Evolutionary conservation across 2,797 vertebrate species (phyloP).

Genomic region (Muraenolepis orangiensis): DNA sequence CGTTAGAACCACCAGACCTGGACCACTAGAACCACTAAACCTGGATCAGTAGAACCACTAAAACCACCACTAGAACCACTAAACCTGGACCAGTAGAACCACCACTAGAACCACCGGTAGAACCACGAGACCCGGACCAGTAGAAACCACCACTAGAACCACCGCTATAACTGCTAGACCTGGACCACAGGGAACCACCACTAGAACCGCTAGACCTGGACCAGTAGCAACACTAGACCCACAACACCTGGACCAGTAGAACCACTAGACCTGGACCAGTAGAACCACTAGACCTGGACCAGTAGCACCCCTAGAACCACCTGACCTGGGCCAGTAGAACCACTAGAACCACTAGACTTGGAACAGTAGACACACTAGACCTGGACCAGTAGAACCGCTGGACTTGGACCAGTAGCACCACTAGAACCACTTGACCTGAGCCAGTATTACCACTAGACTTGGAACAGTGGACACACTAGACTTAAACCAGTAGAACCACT

Average conservation of each 20-base stretch:
- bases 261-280: not conserved
- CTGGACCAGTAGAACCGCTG: not conserved
- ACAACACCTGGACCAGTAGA: not conserved
- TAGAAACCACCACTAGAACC: not conserved
- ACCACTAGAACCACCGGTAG: too few species aligned
- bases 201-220: not conserved
- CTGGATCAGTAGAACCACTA: too few species aligned
- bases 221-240: not conserved
- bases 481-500: not conserved
- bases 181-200: not conserved
- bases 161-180: not conserved
- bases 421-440: not conserved
- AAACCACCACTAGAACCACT: too few species aligned
- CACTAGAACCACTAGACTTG: not conserved
- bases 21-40: too few species aligned
- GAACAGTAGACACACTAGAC: not conserved
- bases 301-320: not conserved
- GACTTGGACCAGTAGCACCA: not conserved
- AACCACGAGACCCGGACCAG: not conserved
- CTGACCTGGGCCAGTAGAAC: not conserved
- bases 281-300: not conserved
- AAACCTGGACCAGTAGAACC: too few species aligned
- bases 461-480: not conserved
- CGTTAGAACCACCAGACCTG: not conserved
- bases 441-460: not conserved